Percentiles rank a stretch among this genome's conserved stretches.
These are phyloP conservation scores for Slavum lentiscoides DNA, from an alignment of 2,888 invertebrate species.

Conservation along the genomic window DNA sequence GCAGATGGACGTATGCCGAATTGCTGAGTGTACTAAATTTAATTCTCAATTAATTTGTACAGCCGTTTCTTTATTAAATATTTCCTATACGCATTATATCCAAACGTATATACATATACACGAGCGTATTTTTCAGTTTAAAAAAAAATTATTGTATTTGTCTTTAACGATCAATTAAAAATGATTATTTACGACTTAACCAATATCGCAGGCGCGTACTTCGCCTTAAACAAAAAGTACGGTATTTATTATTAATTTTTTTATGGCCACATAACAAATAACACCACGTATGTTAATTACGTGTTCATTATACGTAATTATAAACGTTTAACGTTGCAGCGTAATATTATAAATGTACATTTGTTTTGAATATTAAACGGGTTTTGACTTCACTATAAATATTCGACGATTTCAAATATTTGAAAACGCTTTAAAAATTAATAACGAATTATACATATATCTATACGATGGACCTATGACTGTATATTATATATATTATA, in stretches of 20 bases:
- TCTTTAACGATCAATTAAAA: slow-evolving; percentile 43
- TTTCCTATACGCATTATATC: no score
- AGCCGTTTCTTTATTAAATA: no score
- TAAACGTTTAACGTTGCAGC: slow-evolving; percentile 15
- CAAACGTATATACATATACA: no score
- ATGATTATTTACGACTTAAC: slow-evolving; percentile 39
- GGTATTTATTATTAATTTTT: neutral
- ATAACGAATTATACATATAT: no score
- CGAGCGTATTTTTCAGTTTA: neutral
- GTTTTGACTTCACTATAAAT: neutral
- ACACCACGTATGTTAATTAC: slow-evolving; percentile 2
- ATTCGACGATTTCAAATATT: slow-evolving; percentile 6
- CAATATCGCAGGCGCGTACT: neutral
- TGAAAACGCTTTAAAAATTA: no score
- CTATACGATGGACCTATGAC: no score
- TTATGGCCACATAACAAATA: slow-evolving; percentile 5
- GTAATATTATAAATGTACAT: neutral
- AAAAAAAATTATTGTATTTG: slow-evolving; percentile 12
- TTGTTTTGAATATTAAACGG: slow-evolving; percentile 11
- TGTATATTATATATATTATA: no score
- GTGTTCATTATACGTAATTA: slow-evolving; percentile 35
- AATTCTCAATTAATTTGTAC: no score
- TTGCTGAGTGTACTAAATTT: no score
- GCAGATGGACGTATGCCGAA: no score
- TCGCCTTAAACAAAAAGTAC: slow-evolving; percentile 23